phyloP scores from a whole-genome alignment of 2,113 vertebrate species.

The Prolemur simus region DNA sequence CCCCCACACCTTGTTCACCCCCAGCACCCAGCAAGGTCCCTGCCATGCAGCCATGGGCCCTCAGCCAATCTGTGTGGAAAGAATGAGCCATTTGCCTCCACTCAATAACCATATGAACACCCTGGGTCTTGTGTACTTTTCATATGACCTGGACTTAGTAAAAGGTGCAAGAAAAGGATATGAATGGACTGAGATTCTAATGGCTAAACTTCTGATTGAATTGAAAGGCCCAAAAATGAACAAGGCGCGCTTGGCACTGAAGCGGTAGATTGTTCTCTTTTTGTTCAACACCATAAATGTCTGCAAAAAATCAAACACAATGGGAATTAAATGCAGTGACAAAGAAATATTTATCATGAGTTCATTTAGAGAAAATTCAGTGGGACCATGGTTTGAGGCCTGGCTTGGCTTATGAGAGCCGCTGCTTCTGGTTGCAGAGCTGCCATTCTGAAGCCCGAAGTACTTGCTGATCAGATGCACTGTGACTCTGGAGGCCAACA shows the following conservation, averaged over 20 bases:
- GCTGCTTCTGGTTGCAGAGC: neutral
- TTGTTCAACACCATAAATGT: slow-evolving; percentile 98
- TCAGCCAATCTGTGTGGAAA: neutral
- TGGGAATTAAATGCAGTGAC: neutral
- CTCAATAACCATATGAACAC: neutral
- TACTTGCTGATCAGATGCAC: neutral
- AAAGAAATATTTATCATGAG: neutral
- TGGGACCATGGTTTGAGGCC: neutral
- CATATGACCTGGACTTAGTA: neutral
- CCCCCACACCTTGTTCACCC: neutral
- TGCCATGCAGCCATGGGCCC: neutral
- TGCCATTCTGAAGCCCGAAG: neutral
- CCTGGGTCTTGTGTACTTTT: neutral
- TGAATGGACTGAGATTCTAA: slow-evolving; percentile 96
- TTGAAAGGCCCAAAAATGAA: slow-evolving; percentile 97
- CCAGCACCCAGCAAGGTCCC: neutral
- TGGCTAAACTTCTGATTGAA: slow-evolving; percentile 89
- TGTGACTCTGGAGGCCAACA: neutral
- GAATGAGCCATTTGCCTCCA: neutral
- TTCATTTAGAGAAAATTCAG: neutral
- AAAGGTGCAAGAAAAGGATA: slow-evolving; percentile 91
- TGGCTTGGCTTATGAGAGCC: neutral
- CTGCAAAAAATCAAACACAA: slow-evolving; percentile 81
- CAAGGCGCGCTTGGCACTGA: slow-evolving; percentile 95
- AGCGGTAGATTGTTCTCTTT: slow-evolving; percentile 97